Evolutionary conservation across 2,797 vertebrate species (phyloP).

Genomic region (Novumbra hubbsi): DNA sequence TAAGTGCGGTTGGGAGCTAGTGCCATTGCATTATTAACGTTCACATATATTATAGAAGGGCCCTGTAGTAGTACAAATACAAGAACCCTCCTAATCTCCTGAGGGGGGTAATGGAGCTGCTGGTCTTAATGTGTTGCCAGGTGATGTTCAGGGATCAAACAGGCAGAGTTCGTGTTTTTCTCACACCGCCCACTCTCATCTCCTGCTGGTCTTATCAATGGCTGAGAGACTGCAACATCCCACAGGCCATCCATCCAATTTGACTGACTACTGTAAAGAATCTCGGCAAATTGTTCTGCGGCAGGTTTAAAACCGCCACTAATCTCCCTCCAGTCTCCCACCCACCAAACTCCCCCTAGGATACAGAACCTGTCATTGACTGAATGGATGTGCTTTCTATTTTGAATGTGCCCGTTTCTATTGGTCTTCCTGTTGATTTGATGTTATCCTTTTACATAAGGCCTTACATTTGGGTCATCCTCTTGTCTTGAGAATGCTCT

Average conservation of each 20-base stretch:
- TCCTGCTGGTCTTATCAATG: background rate
- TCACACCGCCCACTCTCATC: background rate
- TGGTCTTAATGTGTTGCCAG: background rate
- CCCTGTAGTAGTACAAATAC: slow-evolving; percentile 13
- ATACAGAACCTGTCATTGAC: slow-evolving; percentile 42
- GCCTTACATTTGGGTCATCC: slow-evolving; percentile 34
- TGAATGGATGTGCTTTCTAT: slow-evolving; percentile 27
- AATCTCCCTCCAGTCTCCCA: slow-evolving; percentile 33
- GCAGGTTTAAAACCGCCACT: slow-evolving; percentile 31
- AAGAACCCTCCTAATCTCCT: background rate
- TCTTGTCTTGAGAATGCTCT: slow-evolving; percentile 24
- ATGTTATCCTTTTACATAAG: slow-evolving; percentile 38
- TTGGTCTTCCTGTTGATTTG: slow-evolving; percentile 17
- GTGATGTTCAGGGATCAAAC: background rate
- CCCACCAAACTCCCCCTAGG: slow-evolving; percentile 30
- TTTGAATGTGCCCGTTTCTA: slow-evolving; percentile 26
- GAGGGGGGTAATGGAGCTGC: slow-evolving; percentile 26
- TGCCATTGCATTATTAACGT: slow-evolving; percentile 42
- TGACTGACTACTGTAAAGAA: slow-evolving; percentile 21
- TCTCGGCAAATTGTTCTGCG: slow-evolving; percentile 39
- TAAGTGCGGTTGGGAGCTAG: slow-evolving; percentile 29
- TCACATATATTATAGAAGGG: slow-evolving; percentile 36
- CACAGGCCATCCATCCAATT: slow-evolving; percentile 17
- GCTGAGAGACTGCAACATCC: background rate
- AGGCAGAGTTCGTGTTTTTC: background rate